A percentile compares a stretch with the other conserved stretches of the same genome.
Evolutionary conservation across 1,140 invertebrate genomes (phyloP).

Genomic region (Cardiocondyla obscurior): DNA sequence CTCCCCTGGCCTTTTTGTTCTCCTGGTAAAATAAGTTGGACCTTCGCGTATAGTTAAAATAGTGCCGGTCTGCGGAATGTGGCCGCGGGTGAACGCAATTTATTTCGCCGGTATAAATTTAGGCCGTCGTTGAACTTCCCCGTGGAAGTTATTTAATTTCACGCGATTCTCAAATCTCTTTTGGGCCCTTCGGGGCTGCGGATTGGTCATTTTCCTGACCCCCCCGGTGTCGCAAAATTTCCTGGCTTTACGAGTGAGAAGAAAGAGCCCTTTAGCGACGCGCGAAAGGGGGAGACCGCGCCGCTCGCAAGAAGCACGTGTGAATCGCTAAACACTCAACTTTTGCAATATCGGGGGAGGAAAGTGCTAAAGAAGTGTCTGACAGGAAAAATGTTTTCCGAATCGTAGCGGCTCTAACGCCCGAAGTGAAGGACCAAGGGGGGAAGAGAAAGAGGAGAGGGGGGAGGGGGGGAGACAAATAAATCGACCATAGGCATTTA

Average conservation of each 20-base stretch:
- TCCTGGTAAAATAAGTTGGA: slow-evolving; percentile 34
- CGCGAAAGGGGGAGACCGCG: no score
- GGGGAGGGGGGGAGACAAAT: slow-evolving; percentile 33
- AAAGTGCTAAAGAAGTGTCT: background rate
- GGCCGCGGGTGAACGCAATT: slow-evolving; percentile 63
- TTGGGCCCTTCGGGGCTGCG: slow-evolving; percentile 22
- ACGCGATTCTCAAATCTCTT: slow-evolving; percentile 68
- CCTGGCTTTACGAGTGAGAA: slow-evolving; percentile 36
- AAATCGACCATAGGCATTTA: slow-evolving; percentile 71
- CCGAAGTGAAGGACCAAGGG: slow-evolving; percentile 1
- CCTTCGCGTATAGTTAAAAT: slow-evolving; percentile 69
- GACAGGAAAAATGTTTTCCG: slow-evolving; percentile 50
- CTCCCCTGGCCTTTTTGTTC: slow-evolving; percentile 39
- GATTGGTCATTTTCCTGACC: slow-evolving; percentile 34
- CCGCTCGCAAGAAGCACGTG: slow-evolving; percentile 13
- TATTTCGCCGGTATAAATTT: slow-evolving; percentile 70
- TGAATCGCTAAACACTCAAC: slow-evolving; percentile 29
- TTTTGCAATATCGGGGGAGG: background rate
- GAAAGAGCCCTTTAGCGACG: slow-evolving; percentile 31
- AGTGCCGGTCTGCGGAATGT: slow-evolving; percentile 66
- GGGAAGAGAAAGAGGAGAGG: background rate
- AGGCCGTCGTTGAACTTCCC: slow-evolving; percentile 63
- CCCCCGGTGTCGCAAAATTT: slow-evolving; percentile 31
- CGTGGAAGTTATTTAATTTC: slow-evolving; percentile 70
- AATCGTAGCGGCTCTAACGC: slow-evolving; percentile 19